Conservation (phyloP, 2,113 vertebrate genomes). For the Dasyprocta punctata region DNA sequence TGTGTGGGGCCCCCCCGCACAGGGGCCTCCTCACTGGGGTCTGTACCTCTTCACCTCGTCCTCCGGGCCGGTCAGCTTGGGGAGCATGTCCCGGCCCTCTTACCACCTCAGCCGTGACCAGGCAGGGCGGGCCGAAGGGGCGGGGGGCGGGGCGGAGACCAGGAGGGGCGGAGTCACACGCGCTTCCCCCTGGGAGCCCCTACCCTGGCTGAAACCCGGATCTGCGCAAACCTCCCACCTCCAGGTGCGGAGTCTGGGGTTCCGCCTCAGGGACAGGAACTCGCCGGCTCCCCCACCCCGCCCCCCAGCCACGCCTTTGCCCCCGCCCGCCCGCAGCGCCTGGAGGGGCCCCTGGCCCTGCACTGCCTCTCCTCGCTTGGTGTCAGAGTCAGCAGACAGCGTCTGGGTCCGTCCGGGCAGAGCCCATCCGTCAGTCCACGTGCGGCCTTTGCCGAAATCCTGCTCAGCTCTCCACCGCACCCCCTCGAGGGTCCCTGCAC, state of each 20-base stretch:
- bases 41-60: not conserved
- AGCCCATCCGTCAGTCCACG: not conserved
- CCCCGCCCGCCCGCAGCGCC: not conserved
- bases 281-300: not conserved
- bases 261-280: not conserved
- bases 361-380: not conserved
- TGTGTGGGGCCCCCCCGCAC: rapidly evolving
- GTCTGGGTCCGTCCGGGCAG: not conserved
- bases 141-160: no score
- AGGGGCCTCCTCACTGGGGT: not conserved
- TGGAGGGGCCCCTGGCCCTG: no score
- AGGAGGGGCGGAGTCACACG: no score
- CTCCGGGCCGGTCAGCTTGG: not conserved
- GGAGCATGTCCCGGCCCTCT: not conserved
- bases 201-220: not conserved
- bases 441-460: not conserved
- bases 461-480: not conserved
- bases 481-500: rapidly evolving
- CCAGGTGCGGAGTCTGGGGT: not conserved
- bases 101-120: not conserved
- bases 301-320: not conserved
- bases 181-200: not conserved
- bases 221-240: not conserved
- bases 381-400: rapidly evolving
- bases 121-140: not conserved